Evolutionary conservation across 2,797 vertebrate genomes (phyloP).

Genomic region (Threskiornis aethiopicus): DNA sequence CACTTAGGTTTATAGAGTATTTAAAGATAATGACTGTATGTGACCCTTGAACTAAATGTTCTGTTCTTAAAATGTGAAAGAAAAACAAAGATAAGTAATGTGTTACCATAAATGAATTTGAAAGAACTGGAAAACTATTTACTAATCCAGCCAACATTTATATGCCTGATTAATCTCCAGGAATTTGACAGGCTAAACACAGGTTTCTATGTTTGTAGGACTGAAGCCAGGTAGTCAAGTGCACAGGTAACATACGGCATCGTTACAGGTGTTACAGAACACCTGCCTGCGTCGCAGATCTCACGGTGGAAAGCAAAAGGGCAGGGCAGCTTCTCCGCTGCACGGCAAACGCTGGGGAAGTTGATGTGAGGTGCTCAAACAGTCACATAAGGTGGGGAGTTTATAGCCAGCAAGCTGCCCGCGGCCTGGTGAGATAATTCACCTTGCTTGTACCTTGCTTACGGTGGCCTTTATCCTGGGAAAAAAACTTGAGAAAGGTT

Average conservation of each 20-base stretch:
- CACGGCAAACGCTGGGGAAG: not conserved
- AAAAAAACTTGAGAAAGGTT: not conserved
- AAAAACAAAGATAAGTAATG: conserved; percentile 37
- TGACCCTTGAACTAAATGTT: conserved; percentile 23
- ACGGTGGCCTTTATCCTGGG: not conserved
- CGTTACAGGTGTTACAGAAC: not conserved
- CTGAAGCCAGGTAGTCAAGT: not conserved
- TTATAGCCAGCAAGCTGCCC: not conserved
- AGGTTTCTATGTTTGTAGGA: not conserved
- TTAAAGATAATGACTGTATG: conserved; percentile 40
- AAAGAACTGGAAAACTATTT: conserved; percentile 37
- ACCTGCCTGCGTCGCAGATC: not conserved
- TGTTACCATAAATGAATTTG: conserved; percentile 21
- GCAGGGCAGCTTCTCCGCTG: not conserved
- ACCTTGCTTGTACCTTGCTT: not conserved
- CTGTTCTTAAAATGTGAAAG: conserved; percentile 18
- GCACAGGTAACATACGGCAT: not conserved
- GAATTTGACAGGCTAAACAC: conserved; percentile 2
- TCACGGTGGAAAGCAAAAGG: not conserved
- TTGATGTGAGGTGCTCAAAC: not conserved
- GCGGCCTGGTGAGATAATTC: not conserved
- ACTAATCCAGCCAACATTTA: conserved; percentile 9
- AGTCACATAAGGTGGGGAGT: not conserved
- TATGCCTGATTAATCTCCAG: not conserved
- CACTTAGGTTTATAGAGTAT: not conserved